A percentile compares a stretch with the other conserved stretches of the same genome.
phyloP scores from a whole-genome alignment of 2,888 invertebrate genomes.

The Sarcophaga carnaria region DNA sequence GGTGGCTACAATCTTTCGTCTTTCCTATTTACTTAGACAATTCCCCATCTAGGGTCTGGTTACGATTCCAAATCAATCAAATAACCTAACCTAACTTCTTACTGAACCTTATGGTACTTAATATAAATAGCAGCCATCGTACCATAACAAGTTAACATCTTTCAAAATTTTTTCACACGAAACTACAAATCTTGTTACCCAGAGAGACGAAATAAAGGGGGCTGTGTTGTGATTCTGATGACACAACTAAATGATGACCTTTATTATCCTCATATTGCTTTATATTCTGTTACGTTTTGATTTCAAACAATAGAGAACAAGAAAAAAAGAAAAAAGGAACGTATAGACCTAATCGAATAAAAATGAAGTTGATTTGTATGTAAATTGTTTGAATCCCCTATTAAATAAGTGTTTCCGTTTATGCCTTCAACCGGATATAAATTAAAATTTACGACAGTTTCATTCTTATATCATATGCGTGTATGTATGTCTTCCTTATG shows the following conservation, averaged over 20 bases:
- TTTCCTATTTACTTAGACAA: too few species aligned
- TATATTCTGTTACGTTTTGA: slow-evolving; percentile 13
- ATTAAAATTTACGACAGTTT: slow-evolving; percentile 51
- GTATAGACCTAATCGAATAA: slow-evolving; percentile 5
- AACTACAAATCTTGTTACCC: too few species aligned
- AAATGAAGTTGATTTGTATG: slow-evolving; percentile 61
- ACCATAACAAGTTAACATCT: too few species aligned
- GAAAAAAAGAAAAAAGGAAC: background rate
- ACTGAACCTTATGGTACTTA: too few species aligned
- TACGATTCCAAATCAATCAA: too few species aligned
- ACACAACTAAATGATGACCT: slow-evolving; percentile 44
- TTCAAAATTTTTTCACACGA: too few species aligned
- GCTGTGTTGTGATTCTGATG: slow-evolving; percentile 56
- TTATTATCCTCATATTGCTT: slow-evolving; percentile 30
- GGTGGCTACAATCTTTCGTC: too few species aligned
- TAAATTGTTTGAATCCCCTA: slow-evolving; percentile 46
- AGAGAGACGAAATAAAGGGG: slow-evolving; percentile 19
- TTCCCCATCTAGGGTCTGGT: too few species aligned
- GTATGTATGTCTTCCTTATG: slow-evolving; percentile 9
- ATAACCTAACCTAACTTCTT: too few species aligned
- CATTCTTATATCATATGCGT: background rate
- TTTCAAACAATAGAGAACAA: slow-evolving; percentile 32
- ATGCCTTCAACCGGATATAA: slow-evolving; percentile 54
- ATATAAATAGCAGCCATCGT: too few species aligned
- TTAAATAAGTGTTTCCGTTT: slow-evolving; percentile 45